Evolutionary conservation across 2,113 vertebrate species (phyloP), one percentile per base, ranked within the genome.

Genomic region (Nothobranchius furzeri): DNA sequence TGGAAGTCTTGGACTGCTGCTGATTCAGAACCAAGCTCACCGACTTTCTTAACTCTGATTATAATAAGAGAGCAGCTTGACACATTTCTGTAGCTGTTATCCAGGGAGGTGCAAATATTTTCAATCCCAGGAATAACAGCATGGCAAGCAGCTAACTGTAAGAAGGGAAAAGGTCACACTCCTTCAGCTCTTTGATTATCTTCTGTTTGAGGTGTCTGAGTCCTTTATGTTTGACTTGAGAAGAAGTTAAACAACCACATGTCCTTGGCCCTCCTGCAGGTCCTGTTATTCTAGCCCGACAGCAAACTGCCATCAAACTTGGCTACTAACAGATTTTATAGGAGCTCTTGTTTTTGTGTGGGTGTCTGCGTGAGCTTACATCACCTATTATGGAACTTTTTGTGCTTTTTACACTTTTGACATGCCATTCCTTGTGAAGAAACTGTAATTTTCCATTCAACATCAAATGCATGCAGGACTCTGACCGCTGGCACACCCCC

Each of bases 241-340:
- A 49, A 64, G n/a, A 0, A 3, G 60, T 14, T 20, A 17, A 14
- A 14, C 73, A 56, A 67, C 78, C 66, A 48, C 61, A 30, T 82
- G 79, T 47, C 57, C 1, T 9, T 48, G 70, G 64, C 25, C 9
- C 3, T 30, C 53, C 43, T 42, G 76, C 56, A 70, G 25, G 63
- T 86, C 79, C 81, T 81, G 85, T 85, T 60, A 71, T 60, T 80
- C 86, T 64, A 12, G 79, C 73, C 12, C 55, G 58, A 70, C 37
- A 51, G 63, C 3, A 64, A 40, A 58, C 14, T 15, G 20, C 56
- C 37, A 6, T 57, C 49, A 70, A 12, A 55, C 59, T 30, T 2
- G 0, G 2, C 43, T 53, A 24, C 36, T 50, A 40, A 9, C 56
- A 24, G 24, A 55, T 49, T 42, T 12, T 30, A 20, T 14, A 17